Percentiles rank a stretch among this genome's conserved stretches.
Conservation (phyloP, 1,140 invertebrate species). For the Calosoma granatense region DNA sequence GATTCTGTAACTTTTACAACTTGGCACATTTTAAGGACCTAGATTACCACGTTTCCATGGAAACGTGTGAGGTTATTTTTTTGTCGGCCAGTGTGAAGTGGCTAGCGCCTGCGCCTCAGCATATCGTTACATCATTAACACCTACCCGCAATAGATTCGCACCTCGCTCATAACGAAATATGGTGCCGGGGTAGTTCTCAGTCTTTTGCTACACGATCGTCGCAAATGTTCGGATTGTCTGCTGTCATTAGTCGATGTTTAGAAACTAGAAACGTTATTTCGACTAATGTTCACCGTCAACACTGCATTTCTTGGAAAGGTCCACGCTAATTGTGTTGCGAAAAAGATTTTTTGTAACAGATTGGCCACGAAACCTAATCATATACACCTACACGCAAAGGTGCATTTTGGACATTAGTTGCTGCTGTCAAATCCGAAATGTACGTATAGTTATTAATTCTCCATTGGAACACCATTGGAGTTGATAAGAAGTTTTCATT, state of each 20-base stretch:
- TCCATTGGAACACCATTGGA: no score
- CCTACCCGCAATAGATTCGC: not conserved
- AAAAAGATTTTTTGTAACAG: no score
- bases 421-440: no score
- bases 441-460: no score
- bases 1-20: not conserved
- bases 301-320: no score
- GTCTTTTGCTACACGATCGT: not conserved
- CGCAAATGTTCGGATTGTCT: not conserved
- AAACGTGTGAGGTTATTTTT: not conserved
- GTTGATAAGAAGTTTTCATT: no score
- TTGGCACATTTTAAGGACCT: not conserved
- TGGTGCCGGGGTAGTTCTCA: not conserved
- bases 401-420: no score
- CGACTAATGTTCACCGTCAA: no score
- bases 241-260: no score
- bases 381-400: no score
- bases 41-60: not conserved
- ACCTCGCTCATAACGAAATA: not conserved
- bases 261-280: not conserved
- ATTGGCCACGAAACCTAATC: no score
- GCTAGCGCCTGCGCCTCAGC: not conserved
- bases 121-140: not conserved
- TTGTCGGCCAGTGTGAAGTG: not conserved
- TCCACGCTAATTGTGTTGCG: no score